phyloP scores from a whole-genome alignment of 2,113 vertebrate species.

The Turnix velox region DNA sequence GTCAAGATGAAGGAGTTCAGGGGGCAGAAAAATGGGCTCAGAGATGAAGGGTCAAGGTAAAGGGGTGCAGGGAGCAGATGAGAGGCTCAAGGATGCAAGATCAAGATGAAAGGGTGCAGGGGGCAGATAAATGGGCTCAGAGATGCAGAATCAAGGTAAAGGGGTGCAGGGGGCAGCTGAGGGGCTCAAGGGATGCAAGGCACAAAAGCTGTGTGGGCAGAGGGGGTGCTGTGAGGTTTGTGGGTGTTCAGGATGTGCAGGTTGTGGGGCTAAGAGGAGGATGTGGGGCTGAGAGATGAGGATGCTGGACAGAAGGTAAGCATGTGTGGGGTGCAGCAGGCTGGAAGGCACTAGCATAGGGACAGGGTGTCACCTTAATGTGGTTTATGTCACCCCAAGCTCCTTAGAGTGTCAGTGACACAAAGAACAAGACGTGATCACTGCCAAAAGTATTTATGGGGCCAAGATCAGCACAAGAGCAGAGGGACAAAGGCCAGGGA shows the following conservation, averaged over 20 bases:
- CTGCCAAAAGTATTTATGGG: background rate
- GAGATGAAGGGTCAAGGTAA: no score
- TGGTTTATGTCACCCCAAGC: background rate
- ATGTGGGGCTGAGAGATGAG: no score
- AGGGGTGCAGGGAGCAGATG: background rate
- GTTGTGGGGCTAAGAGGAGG: no score
- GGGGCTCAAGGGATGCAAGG: background rate
- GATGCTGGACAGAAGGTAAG: no score
- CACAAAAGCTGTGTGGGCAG: background rate
- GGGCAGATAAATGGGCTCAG: background rate
- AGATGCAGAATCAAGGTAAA: no score
- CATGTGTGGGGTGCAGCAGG: background rate
- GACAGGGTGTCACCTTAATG: background rate
- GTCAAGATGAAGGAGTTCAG: background rate
- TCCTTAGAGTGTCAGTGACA: background rate
- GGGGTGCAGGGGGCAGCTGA: no score
- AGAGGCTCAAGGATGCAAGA: no score
- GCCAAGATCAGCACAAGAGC: background rate
- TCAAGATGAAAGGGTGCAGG: background rate
- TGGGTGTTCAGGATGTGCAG: background rate
- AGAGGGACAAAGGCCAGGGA: background rate
- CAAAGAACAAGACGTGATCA: background rate
- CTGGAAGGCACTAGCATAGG: background rate
- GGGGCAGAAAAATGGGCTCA: no score
- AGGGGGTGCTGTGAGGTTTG: fast-evolving